These are phyloP conservation scores for Lepus oiostolus DNA, from an alignment of 2,797 vertebrate species.

Conservation along the genomic window DNA sequence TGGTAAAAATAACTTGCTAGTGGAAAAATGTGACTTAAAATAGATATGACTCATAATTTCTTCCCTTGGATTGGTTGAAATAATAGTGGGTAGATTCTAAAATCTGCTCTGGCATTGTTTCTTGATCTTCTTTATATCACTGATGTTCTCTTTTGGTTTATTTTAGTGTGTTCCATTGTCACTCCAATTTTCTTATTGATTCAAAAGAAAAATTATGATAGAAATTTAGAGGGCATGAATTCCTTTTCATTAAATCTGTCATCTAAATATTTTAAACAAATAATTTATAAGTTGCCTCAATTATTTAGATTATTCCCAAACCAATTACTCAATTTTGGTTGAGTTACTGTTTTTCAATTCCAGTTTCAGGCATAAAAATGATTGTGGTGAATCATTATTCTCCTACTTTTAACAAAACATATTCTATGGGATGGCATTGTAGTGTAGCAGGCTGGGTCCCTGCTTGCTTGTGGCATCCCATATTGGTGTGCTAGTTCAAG, in stretches of 20 bases:
- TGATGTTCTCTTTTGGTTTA: background rate
- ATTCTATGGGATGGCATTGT: no score
- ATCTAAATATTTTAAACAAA: conserved; percentile 25
- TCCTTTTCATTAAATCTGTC: conserved; percentile 10
- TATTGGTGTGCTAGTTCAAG: no score
- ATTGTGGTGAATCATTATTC: background rate
- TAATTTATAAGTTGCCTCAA: background rate
- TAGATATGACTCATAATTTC: background rate
- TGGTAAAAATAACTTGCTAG: background rate
- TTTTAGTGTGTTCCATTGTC: background rate
- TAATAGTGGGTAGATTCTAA: background rate
- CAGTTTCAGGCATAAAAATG: background rate
- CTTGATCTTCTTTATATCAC: background rate
- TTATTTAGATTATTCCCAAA: conserved; percentile 19
- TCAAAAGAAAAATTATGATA: background rate
- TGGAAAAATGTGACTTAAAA: background rate
- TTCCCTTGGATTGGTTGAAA: background rate
- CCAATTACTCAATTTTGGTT: background rate
- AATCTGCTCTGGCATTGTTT: background rate
- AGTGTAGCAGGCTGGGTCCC: no score
- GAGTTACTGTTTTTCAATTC: background rate
- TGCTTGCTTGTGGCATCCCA: no score
- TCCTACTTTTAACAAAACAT: background rate
- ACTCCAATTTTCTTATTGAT: background rate
- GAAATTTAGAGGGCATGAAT: background rate